Conservation (phyloP, 2,113 vertebrate species). For the Thunnus thynnus region DNA sequence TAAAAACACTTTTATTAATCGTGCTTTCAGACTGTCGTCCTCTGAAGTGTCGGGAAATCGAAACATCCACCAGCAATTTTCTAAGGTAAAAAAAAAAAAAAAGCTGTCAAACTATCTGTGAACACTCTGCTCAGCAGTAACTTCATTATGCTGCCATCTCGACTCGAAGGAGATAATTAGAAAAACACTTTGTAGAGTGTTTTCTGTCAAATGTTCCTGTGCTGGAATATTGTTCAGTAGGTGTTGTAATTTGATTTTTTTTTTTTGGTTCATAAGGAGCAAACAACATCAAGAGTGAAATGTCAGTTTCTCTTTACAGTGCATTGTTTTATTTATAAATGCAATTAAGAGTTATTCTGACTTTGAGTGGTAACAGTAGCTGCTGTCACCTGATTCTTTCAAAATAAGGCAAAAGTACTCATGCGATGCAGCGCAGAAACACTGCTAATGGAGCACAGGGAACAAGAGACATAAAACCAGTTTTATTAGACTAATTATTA, state of each 20-base stretch:
- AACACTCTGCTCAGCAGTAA: not conserved
- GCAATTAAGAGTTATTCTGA: too few relatives aligned
- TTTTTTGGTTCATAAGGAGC: too few relatives aligned
- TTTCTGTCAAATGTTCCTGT: not conserved
- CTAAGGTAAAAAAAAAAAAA: slow-evolving; percentile 24
- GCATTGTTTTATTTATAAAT: too few relatives aligned
- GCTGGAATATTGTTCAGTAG: too few relatives aligned
- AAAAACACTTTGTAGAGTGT: not conserved
- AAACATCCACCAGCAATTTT: slow-evolving; percentile 15
- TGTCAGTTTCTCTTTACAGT: too few relatives aligned
- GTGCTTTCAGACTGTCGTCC: slow-evolving; percentile 25
- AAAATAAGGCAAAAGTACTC: too few relatives aligned
- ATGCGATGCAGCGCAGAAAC: too few relatives aligned
- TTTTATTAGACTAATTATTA: slow-evolving; percentile 2
- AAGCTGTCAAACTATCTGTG: slow-evolving; percentile 19
- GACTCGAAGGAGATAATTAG: not conserved
- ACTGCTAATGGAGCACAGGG: not conserved
- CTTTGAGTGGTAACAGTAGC: too few relatives aligned
- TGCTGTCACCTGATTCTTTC: too few relatives aligned
- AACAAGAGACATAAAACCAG: not conserved
- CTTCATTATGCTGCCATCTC: not conserved
- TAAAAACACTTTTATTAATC: slow-evolving; percentile 20
- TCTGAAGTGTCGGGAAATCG: slow-evolving; percentile 1
- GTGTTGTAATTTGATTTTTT: too few relatives aligned
- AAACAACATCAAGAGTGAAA: too few relatives aligned